Conservation (phyloP, 1,140 invertebrate genomes). For the Cyphomyrmex costatus region DNA sequence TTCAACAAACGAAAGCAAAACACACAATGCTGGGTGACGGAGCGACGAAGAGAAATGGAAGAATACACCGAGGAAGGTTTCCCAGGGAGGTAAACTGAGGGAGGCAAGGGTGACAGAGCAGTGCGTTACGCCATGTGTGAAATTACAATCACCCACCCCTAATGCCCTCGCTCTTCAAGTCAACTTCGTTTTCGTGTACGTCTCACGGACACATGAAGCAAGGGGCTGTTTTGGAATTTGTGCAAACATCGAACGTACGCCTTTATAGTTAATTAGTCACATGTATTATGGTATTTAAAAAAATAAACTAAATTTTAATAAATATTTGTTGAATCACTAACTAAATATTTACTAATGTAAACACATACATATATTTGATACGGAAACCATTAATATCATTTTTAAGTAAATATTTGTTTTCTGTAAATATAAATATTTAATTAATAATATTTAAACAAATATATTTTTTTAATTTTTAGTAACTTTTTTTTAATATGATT, state of each 20-base stretch:
- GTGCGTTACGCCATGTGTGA: slow-evolving; percentile 81
- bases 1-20: slow-evolving; percentile 65
- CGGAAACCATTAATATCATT: too few species aligned
- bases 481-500: too few species aligned
- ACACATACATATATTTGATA: too few species aligned
- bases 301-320: too few species aligned
- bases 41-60: slow-evolving; percentile 54
- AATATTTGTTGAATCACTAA: too few species aligned
- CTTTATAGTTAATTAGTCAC: slow-evolving; percentile 7
- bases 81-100: slow-evolving; percentile 19
- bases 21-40: slow-evolving; percentile 33
- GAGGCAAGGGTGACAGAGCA: slow-evolving; percentile 29
- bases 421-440: too few species aligned
- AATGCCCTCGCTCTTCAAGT: slow-evolving; percentile 74
- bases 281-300: background rate
- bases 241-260: background rate
- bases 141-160: slow-evolving; percentile 81
- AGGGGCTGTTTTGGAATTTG: background rate
- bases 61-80: slow-evolving; percentile 35
- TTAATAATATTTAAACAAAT: too few species aligned
- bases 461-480: too few species aligned
- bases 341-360: too few species aligned
- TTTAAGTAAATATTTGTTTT: too few species aligned
- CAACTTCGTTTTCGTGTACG: slow-evolving; percentile 51
- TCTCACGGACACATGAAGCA: background rate